Conservation (phyloP, 2,797 vertebrate species). For the Darevskia nairensis region DNA sequence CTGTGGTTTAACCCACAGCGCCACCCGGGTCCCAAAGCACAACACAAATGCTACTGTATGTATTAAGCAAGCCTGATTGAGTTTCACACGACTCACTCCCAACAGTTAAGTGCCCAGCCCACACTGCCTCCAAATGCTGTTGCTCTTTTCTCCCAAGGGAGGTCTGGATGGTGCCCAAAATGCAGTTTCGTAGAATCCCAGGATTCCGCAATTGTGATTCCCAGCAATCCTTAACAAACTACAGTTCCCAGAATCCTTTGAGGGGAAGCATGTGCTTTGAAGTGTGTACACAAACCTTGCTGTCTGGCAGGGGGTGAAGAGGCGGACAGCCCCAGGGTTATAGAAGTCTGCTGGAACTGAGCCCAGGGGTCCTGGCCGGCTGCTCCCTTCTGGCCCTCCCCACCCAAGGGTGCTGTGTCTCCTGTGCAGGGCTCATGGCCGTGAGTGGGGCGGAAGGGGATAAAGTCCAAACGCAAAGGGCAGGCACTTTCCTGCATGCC, state of each 20-base stretch:
- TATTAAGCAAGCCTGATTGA: not conserved
- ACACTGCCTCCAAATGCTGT: not conserved
- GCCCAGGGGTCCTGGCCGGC: not conserved
- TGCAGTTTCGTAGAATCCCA: not conserved
- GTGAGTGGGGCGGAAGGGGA: too few species aligned
- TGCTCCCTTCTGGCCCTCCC: too few species aligned
- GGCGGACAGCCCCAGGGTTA: not conserved
- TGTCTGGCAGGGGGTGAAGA: too few species aligned
- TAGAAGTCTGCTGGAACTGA: not conserved
- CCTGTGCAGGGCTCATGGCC: not conserved
- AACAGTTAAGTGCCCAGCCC: not conserved
- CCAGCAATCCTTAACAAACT: too few species aligned
- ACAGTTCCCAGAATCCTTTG: too few species aligned
- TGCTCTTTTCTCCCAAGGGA: not conserved
- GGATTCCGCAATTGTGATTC: not conserved
- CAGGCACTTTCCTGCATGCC: too few species aligned
- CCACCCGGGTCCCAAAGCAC: not conserved
- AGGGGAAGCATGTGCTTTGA: too few species aligned
- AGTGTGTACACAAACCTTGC: too few species aligned
- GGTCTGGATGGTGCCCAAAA: not conserved
- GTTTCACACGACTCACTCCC: not conserved
- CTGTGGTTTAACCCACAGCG: too few species aligned
- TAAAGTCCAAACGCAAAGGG: not conserved
- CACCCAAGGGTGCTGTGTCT: not conserved
- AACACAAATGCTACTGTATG: not conserved